Conservation (phyloP, 2,888 invertebrate genomes). For the Tipula unca region DNA sequence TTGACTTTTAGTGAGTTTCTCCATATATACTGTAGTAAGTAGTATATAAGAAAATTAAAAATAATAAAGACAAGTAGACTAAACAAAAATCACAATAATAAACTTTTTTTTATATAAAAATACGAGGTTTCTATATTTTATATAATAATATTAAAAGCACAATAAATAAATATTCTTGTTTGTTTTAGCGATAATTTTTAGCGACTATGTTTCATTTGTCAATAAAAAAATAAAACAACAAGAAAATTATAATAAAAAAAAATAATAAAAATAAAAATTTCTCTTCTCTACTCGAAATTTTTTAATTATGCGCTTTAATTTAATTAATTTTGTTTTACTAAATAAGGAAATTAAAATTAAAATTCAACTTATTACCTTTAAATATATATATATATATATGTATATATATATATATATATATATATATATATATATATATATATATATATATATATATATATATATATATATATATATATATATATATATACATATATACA, state of each 20-base stretch:
- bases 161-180: neutral
- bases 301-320: neutral
- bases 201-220: neutral
- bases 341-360: neutral
- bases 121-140: neutral
- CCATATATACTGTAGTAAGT: neutral
- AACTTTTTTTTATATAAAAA: neutral
- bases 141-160: conserved; percentile 8
- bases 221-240: neutral
- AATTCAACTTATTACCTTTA: neutral
- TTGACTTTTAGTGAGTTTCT: neutral
- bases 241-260: neutral
- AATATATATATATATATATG: no score
- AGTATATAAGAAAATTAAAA: neutral
- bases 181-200: neutral
- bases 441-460: no score
- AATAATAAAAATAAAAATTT: neutral
- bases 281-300: neutral
- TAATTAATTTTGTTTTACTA: neutral
- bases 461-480: no score
- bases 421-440: no score
- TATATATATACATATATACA: neutral
- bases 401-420: no score
- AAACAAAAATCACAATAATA: conserved; percentile 1
- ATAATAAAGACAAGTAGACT: neutral